Conservation (phyloP, 2,113 vertebrate species). For the Chloroceryle aenea region DNA sequence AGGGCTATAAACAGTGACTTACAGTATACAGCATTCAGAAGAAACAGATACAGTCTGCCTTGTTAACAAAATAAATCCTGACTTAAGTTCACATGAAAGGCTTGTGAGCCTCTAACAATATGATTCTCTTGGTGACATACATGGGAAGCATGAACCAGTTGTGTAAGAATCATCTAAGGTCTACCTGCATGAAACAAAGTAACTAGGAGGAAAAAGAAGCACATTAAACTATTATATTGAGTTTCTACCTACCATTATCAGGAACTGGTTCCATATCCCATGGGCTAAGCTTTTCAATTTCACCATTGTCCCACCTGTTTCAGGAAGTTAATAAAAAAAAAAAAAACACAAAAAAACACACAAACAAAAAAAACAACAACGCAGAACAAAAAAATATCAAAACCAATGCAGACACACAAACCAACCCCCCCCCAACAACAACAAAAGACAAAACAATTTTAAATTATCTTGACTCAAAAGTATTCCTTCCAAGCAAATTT, state of each 20-base stretch:
- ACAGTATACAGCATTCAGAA: not conserved
- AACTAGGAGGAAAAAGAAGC: not conserved
- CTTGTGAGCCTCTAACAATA: not conserved
- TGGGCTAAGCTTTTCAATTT: constrained; percentile 93
- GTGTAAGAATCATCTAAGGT: not conserved
- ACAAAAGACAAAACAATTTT: not conserved
- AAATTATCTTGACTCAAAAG: not conserved
- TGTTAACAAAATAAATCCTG: not conserved
- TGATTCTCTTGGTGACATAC: not conserved
- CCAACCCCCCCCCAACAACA: no score
- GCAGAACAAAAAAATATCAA: no score
- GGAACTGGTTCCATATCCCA: constrained; percentile 97
- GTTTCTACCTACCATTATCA: constrained; percentile 85
- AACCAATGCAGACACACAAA: no score
- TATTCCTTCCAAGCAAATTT: not conserved
- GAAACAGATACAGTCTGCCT: not conserved
- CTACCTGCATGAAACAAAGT: not conserved
- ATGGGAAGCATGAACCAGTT: not conserved
- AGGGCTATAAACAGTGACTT: not conserved
- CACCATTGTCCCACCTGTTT: constrained; percentile 95
- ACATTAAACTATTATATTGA: not conserved
- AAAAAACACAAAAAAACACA: not conserved
- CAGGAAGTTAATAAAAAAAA: not conserved
- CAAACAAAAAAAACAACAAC: no score
- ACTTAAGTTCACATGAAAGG: not conserved